These are phyloP conservation scores for Drosophila setosimentum DNA, from an alignment of 2,888 invertebrate genomes.

Conservation along the genomic window DNA sequence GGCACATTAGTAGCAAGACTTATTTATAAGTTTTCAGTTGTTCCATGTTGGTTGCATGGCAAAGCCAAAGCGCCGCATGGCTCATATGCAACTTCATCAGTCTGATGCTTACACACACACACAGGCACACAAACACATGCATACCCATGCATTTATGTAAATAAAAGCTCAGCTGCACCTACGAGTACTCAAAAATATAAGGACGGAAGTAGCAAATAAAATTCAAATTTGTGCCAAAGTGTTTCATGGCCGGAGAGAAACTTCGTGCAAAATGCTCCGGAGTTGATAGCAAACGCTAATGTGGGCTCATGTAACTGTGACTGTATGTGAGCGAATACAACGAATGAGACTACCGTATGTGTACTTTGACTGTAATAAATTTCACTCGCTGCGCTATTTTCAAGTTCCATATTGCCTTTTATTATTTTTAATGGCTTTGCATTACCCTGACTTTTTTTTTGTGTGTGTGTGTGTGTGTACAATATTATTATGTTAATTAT, in stretches of 20 bases:
- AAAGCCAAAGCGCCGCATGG: constrained; percentile 54
- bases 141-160: constrained; percentile 8
- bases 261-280: constrained; percentile 44
- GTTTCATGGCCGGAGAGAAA: constrained; percentile 63
- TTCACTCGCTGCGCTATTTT: constrained; percentile 54
- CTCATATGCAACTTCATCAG: constrained; percentile 54
- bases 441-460: neutral
- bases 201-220: constrained; percentile 80
- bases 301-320: constrained; percentile 45
- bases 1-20: constrained; percentile 66
- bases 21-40: constrained; percentile 74
- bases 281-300: constrained; percentile 74
- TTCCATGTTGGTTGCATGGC: constrained; percentile 19
- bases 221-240: constrained; percentile 81
- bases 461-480: constrained; percentile 14
- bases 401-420: constrained; percentile 63
- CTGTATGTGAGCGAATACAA: constrained; percentile 45
- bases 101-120: constrained; percentile 11
- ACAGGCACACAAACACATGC: constrained; percentile 2
- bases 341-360: constrained; percentile 52
- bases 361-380: constrained; percentile 62
- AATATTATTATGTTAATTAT: constrained; percentile 75
- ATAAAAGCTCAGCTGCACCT: constrained; percentile 34
- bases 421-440: constrained; percentile 48
- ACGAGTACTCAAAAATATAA: constrained; percentile 67